Percentiles rank a stretch among this genome's conserved stretches.
These are phyloP conservation scores for Columba guinea DNA, from an alignment of 2,797 vertebrate species.

Conservation along the genomic window DNA sequence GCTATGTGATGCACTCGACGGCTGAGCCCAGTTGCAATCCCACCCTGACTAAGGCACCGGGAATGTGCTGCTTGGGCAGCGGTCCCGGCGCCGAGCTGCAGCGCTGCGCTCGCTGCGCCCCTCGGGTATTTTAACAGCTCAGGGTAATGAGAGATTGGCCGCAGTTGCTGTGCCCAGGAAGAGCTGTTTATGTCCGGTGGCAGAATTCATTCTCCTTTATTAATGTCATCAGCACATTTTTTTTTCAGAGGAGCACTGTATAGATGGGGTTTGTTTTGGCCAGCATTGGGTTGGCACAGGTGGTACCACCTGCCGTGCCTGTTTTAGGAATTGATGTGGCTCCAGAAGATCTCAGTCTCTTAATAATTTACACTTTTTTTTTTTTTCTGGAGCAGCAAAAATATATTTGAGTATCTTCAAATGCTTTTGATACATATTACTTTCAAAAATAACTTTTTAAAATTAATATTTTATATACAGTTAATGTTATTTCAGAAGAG, in stretches of 20 bases:
- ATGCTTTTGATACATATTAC: not conserved
- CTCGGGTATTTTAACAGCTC: slow-evolving; percentile 3
- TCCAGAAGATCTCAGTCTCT: not conserved
- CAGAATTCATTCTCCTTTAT: not conserved
- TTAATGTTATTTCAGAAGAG: not conserved
- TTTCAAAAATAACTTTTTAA: not conserved
- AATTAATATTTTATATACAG: not conserved
- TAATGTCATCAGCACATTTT: not conserved
- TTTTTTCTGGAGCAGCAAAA: not conserved
- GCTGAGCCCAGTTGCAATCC: slow-evolving; percentile 3
- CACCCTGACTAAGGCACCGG: slow-evolving; percentile 26
- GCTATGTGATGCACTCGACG: not conserved
- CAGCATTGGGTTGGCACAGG: slow-evolving; percentile 11
- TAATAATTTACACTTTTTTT: not conserved
- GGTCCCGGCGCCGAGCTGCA: not conserved
- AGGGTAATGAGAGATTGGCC: slow-evolving; percentile 42
- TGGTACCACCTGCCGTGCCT: slow-evolving; percentile 50
- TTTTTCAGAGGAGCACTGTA: not conserved
- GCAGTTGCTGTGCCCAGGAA: slow-evolving; percentile 40
- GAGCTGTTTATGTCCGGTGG: not conserved
- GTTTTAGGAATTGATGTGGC: not conserved
- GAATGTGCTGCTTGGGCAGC: slow-evolving; percentile 36
- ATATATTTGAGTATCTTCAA: not conserved
- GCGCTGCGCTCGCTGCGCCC: not conserved
- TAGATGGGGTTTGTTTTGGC: slow-evolving; percentile 14